Conservation (phyloP, 2,797 vertebrate species). For the Pygocentrus nattereri region DNA sequence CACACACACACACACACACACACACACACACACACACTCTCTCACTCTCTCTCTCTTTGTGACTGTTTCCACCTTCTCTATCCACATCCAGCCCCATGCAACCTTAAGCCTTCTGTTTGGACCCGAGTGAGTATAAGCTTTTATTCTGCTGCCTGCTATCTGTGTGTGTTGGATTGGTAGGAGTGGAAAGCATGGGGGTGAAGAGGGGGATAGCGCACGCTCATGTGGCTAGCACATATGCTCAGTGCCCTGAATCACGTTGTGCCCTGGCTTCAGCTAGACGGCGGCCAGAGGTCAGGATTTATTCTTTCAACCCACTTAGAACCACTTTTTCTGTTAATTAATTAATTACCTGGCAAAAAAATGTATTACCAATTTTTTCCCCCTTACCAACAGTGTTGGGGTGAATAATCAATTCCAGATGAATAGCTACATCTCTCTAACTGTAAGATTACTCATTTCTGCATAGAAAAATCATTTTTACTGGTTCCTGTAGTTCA, state of each 20-base stretch:
- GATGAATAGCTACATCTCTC: too few relatives aligned
- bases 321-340: background rate
- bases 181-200: slow-evolving; percentile 48
- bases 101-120: slow-evolving; percentile 57
- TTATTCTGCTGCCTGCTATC: slow-evolving; percentile 35
- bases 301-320: slow-evolving; percentile 13
- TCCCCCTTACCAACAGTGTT: too few relatives aligned
- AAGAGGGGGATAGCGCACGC: slow-evolving; percentile 58
- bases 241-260: slow-evolving; percentile 72
- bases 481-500: too few relatives aligned
- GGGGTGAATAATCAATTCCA: too few relatives aligned
- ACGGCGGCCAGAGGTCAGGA: slow-evolving; percentile 18
- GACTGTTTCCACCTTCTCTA: slow-evolving; percentile 49
- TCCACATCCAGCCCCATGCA: slow-evolving; percentile 64
- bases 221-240: slow-evolving; percentile 58
- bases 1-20: too few relatives aligned
- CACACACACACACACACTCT: too few relatives aligned
- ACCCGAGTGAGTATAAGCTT: slow-evolving; percentile 37
- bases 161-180: slow-evolving; percentile 49
- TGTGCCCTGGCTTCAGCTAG: slow-evolving; percentile 56
- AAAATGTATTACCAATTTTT: background rate
- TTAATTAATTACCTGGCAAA: background rate
- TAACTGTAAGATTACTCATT: too few relatives aligned
- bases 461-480: too few relatives aligned
- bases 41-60: too few relatives aligned